Conservation (phyloP, 2,888 invertebrate genomes). For the Phyto melanocephala region DNA sequence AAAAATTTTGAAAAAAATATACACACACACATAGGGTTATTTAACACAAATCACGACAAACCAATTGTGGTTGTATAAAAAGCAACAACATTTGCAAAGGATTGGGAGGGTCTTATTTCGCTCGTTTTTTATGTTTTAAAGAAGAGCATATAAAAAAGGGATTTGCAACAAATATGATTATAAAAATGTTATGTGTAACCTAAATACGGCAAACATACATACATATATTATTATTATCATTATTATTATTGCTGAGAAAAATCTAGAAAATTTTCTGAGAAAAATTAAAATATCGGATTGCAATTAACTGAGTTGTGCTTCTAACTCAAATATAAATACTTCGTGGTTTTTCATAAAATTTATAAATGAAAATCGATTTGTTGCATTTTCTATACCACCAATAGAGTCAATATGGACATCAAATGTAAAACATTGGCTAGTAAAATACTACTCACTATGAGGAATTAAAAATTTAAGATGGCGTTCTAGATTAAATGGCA, state of each 20-base stretch:
- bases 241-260: not conserved
- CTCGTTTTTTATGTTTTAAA: not conserved
- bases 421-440: too few relatives aligned
- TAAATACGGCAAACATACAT: not conserved
- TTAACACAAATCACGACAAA: slow-evolving; percentile 53
- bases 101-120: not conserved
- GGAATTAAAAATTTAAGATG: too few relatives aligned
- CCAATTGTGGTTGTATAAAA: slow-evolving; percentile 41
- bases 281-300: not conserved
- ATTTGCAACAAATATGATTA: slow-evolving; percentile 49
- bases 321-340: too few relatives aligned
- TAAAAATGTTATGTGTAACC: slow-evolving; percentile 33
- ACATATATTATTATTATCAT: not conserved
- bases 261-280: not conserved
- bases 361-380: too few relatives aligned
- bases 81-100: not conserved
- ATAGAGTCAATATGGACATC: too few relatives aligned
- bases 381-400: too few relatives aligned
- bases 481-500: too few relatives aligned
- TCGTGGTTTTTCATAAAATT: too few relatives aligned
- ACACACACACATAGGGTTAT: slow-evolving; percentile 1
- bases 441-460: too few relatives aligned
- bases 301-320: not conserved
- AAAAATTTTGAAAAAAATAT: not conserved
- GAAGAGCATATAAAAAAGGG: slow-evolving; percentile 13